Percentiles rank a stretch among this genome's conserved stretches.
phyloP scores from a whole-genome alignment of 1,140 invertebrate genomes.

The Teleopsis dalmanni region DNA sequence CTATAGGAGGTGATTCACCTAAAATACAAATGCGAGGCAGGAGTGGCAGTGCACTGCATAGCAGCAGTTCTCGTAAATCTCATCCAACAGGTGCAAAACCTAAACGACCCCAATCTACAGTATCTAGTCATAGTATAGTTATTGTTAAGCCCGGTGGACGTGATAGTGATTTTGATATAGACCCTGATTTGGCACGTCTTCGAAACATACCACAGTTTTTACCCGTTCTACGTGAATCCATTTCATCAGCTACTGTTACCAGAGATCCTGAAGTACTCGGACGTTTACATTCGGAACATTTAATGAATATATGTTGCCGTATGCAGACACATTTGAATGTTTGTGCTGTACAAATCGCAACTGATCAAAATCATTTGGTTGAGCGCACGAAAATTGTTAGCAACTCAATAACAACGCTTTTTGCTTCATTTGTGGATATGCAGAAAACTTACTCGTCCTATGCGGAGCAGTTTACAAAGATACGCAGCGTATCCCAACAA shows the following conservation, averaged over 20 bases:
- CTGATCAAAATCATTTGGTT: slow-evolving; percentile 64
- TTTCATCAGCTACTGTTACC: slow-evolving; percentile 71
- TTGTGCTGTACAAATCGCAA: slow-evolving; percentile 62
- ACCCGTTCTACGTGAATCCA: slow-evolving; percentile 82
- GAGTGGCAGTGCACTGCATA: slow-evolving; percentile 18
- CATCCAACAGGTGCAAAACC: slow-evolving; percentile 30
- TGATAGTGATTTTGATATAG: slow-evolving; percentile 58
- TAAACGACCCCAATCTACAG: slow-evolving; percentile 33
- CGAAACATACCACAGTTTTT: slow-evolving; percentile 84
- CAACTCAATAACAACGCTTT: slow-evolving; percentile 60
- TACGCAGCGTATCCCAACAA: slow-evolving; percentile 68
- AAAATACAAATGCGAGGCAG: slow-evolving; percentile 57
- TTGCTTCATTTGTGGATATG: slow-evolving; percentile 63
- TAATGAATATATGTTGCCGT: slow-evolving; percentile 33
- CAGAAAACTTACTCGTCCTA: slow-evolving; percentile 77
- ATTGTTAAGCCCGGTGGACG: slow-evolving; percentile 69
- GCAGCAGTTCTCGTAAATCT: slow-evolving; percentile 22
- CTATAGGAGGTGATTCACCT: slow-evolving; percentile 83
- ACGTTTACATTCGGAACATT: slow-evolving; percentile 56
- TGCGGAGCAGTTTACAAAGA: slow-evolving; percentile 74
- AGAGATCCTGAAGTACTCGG: slow-evolving; percentile 83
- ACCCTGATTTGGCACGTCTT: slow-evolving; percentile 71
- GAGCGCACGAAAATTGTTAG: slow-evolving; percentile 67
- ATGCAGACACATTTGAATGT: slow-evolving; percentile 57
- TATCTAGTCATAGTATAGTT: slow-evolving; percentile 62